Evolutionary conservation across 2,888 invertebrate species (phyloP).

Genomic region (Hirtodrosophila confusa): DNA sequence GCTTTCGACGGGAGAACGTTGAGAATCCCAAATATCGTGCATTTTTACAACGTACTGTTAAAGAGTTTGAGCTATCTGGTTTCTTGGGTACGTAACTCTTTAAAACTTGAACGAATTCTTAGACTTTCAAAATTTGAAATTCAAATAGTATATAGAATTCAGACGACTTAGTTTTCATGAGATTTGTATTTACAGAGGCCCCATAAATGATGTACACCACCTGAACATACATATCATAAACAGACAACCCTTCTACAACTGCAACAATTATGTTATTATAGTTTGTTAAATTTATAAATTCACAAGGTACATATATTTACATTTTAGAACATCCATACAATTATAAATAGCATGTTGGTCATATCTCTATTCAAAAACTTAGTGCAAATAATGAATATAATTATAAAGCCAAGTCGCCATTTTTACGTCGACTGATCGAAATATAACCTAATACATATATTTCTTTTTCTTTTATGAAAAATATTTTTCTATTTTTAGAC

Average conservation of each 20-base stretch:
- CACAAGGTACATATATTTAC: neutral
- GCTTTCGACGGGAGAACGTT: conserved; percentile 80
- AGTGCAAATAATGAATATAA: too few species aligned
- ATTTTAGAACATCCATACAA: neutral
- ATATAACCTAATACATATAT: too few species aligned
- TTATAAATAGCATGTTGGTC: too few species aligned
- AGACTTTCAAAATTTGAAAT: neutral
- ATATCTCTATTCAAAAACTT: too few species aligned
- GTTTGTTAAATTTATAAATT: conserved; percentile 3
- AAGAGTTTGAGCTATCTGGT: conserved; percentile 83
- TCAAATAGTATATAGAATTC: conserved; percentile 8
- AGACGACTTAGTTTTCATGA: conserved; percentile 6
- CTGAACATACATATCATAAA: too few species aligned
- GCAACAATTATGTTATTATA: neutral
- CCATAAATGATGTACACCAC: too few species aligned
- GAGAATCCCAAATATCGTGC: conserved; percentile 82
- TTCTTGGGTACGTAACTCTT: conserved; percentile 78
- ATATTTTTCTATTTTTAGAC: too few species aligned
- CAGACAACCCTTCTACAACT: too few species aligned
- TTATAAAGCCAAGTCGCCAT: too few species aligned
- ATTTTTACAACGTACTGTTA: conserved; percentile 81
- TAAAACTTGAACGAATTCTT: neutral
- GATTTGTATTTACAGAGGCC: conserved; percentile 2
- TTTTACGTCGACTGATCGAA: too few species aligned
- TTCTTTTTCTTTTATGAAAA: too few species aligned